These are phyloP conservation scores for Cottus gobio DNA, from an alignment of 2,113 vertebrate species.

Conservation along the genomic window DNA sequence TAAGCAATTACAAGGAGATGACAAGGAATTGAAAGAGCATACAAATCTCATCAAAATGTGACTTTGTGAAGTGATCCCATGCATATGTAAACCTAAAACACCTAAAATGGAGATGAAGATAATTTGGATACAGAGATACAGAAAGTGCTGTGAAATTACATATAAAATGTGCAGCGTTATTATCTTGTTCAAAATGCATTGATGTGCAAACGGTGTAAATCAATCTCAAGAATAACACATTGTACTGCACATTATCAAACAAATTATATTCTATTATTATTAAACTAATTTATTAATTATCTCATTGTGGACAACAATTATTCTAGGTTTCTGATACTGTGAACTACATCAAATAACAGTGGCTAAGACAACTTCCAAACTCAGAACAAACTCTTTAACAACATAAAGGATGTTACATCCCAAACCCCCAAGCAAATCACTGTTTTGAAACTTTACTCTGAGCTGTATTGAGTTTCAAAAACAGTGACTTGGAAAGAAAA, in stretches of 20 bases:
- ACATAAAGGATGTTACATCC: background rate
- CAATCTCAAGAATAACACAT: background rate
- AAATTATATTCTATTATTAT: background rate
- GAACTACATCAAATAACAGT: background rate
- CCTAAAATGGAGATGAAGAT: background rate
- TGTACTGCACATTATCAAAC: background rate
- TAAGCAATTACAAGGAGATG: background rate
- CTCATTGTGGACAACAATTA: background rate
- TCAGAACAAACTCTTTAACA: background rate
- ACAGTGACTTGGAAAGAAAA: background rate
- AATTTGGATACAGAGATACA: background rate
- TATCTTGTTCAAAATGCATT: background rate
- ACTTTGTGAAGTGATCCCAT: background rate
- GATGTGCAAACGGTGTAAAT: background rate
- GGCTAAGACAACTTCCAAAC: background rate
- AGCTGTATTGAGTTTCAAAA: background rate
- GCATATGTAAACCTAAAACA: background rate
- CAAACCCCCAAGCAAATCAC: background rate
- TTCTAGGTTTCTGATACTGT: background rate
- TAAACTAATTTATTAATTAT: background rate
- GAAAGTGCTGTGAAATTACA: background rate
- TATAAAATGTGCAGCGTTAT: background rate
- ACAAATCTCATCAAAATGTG: background rate
- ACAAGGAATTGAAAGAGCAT: background rate
- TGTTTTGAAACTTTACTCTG: constrained; percentile 1